Evolutionary conservation across 2,888 invertebrate genomes (phyloP), one percentile per base, ranked within the genome.

Genomic region (Fabriciana adippe): DNA sequence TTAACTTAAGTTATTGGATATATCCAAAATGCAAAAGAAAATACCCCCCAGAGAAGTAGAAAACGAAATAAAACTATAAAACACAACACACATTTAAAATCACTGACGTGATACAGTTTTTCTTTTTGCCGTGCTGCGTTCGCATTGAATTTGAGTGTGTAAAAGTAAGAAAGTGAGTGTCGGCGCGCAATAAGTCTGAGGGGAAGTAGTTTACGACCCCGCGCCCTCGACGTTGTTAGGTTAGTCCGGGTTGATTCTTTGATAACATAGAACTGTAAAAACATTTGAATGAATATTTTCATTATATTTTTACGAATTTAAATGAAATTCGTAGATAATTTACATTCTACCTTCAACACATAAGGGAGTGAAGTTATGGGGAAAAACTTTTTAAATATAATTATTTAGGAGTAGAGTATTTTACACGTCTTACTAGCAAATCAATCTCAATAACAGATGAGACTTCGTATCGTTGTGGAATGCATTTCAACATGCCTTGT

Each of bases 201-300:
- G 92, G 92, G 89, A 87, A 86, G 84, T 87, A 87, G 89, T 90
- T 91, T 91, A 92, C 86, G 90, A 87, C 86, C 87, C 81, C 83
- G 81, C 87, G 83, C 90, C 89, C 89, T 84, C 81, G 77, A 78
- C 85, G 64, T 70, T 78, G 81, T 81, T 81, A 74, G 70, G 83
- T 87, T 83, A 84, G 88, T 82, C 88, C 85, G 84, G 85, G 87
- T 85, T 88, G 90, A 90, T 90, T 89, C 84, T 87, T 90, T 88
- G 81, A 80, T 76, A 76, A 74, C 67, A 73, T 72, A 88, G 90
- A 83, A 84, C 67, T 83, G 1, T 67, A 0, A 35, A 69, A 69
- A 67, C 16, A 26, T 63, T 56, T 1, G 71, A 66, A 75, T 69
- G 47, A 66, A 67, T 54, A 57, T 56, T 18, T 45, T 50, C 14